Percentiles rank a stretch among this genome's conserved stretches.
Conservation (phyloP, 2,797 vertebrate species). For the Scleropages formosus region DNA sequence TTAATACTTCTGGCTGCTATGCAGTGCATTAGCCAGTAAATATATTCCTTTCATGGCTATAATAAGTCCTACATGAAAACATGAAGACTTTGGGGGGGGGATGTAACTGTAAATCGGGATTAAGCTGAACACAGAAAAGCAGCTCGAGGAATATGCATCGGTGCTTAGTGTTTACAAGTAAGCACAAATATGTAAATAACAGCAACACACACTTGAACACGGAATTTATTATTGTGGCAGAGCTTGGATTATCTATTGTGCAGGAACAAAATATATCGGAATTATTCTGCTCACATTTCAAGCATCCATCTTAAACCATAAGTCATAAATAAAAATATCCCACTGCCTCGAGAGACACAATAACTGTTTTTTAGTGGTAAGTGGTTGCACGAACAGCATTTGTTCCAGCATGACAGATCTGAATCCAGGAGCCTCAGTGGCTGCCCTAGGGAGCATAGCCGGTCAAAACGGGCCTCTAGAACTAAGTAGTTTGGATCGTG, state of each 20-base stretch:
- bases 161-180: neutral
- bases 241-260: neutral
- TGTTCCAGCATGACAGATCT: slow-evolving; percentile 1
- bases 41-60: too few species aligned
- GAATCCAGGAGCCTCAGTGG: neutral
- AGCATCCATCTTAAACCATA: slow-evolving; percentile 12
- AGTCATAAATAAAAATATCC: slow-evolving; percentile 22
- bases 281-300: slow-evolving; percentile 14
- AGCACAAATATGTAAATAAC: neutral
- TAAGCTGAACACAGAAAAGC: too few species aligned
- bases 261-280: neutral
- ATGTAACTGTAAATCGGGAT: too few species aligned
- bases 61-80: too few species aligned
- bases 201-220: neutral
- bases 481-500: neutral
- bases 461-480: neutral
- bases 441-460: neutral
- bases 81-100: too few species aligned
- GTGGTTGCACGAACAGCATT: slow-evolving; percentile 8
- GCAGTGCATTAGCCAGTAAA: too few species aligned
- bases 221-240: slow-evolving; percentile 4
- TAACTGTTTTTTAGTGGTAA: slow-evolving; percentile 17
- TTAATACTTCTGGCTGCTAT: too few species aligned
- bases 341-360: neutral
- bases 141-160: slow-evolving; percentile 1